phyloP scores from a whole-genome alignment of 1,140 invertebrate species.

The Cepaea nemoralis region DNA sequence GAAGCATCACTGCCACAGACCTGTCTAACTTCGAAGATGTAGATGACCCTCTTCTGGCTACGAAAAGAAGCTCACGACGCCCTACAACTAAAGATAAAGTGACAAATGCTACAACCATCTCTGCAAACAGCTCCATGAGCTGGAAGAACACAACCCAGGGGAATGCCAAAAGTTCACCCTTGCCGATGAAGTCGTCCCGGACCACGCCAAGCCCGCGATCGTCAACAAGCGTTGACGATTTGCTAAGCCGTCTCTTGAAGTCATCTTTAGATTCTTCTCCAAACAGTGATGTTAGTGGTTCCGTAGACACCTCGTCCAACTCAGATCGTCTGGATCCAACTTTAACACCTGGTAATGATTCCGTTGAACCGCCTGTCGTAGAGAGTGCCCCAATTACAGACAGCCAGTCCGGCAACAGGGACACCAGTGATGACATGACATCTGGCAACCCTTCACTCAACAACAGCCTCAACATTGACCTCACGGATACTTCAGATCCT shows the following conservation, averaged over 20 bases:
- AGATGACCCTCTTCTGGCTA: background rate
- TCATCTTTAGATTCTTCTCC: background rate
- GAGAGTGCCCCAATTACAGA: too few relatives aligned
- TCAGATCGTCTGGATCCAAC: too few relatives aligned
- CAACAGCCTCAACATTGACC: background rate
- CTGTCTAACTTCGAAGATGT: constrained; percentile 27
- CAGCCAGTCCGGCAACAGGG: too few relatives aligned
- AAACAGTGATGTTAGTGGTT: background rate
- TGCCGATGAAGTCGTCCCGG: background rate
- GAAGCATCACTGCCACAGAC: constrained; percentile 19
- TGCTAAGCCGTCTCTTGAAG: background rate
- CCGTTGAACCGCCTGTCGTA: too few relatives aligned
- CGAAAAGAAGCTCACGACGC: background rate
- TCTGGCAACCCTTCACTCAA: background rate
- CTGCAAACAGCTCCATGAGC: background rate
- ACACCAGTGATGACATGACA: background rate
- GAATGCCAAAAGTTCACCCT: too few relatives aligned
- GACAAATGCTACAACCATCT: background rate
- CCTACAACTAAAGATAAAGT: background rate
- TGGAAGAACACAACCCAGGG: background rate
- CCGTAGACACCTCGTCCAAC: too few relatives aligned
- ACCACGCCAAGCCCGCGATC: background rate
- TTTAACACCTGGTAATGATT: too few relatives aligned
- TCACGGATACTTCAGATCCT: too few relatives aligned
- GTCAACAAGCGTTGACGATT: background rate